phyloP scores from a whole-genome alignment of 2,888 invertebrate genomes.

The Pantelozetes paolii region DNA sequence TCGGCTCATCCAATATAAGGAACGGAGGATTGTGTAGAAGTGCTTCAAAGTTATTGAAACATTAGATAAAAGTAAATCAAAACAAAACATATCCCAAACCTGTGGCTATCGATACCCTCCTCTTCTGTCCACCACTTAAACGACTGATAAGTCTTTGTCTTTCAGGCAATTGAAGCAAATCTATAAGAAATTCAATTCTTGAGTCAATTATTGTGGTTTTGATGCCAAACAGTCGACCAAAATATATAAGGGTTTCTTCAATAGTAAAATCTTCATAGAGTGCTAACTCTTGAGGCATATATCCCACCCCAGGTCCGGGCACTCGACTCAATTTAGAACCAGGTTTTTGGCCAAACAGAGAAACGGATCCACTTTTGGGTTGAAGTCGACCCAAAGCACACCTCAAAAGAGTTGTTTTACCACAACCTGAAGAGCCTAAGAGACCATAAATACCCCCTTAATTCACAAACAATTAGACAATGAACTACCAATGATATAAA shows the following conservation, averaged over 20 bases:
- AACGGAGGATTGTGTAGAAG: slow-evolving; percentile 88
- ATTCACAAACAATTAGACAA: not conserved
- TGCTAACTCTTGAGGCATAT: slow-evolving; percentile 73
- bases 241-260: slow-evolving; percentile 90
- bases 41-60: slow-evolving; percentile 57
- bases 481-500: no score
- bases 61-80: not conserved
- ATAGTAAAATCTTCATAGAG: slow-evolving; percentile 66
- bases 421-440: slow-evolving; percentile 35
- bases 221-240: slow-evolving; percentile 94
- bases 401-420: slow-evolving; percentile 73
- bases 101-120: slow-evolving; percentile 80
- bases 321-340: slow-evolving; percentile 81
- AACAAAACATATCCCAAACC: not conserved
- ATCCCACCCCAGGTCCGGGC: slow-evolving; percentile 89
- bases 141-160: slow-evolving; percentile 73
- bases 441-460: slow-evolving; percentile 35
- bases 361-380: slow-evolving; percentile 79
- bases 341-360: slow-evolving; percentile 82
- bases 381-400: slow-evolving; percentile 83
- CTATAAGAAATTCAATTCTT: slow-evolving; percentile 75
- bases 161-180: slow-evolving; percentile 84
- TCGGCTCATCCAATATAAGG: slow-evolving; percentile 85
- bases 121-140: slow-evolving; percentile 80
- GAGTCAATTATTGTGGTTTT: slow-evolving; percentile 71